A percentile compares a stretch with the other conserved stretches of the same genome.
phyloP scores from a whole-genome alignment of 2,797 vertebrate genomes.

The Eospalax fontanierii region DNA sequence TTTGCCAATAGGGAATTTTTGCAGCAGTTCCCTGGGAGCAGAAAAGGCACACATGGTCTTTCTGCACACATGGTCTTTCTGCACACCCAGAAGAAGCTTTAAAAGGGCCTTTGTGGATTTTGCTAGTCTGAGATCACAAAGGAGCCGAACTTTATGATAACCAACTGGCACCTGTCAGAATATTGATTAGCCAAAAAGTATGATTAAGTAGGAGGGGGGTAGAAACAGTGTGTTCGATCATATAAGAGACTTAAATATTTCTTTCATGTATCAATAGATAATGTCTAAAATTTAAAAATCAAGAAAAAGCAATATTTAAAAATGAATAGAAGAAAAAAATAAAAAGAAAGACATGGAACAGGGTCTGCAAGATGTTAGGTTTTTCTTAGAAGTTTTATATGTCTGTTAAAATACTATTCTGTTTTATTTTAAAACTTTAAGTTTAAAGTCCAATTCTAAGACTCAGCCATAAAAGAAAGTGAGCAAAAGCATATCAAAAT shows the following conservation, averaged over 20 bases:
- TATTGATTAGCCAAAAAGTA: slow-evolving; percentile 40
- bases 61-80: neutral
- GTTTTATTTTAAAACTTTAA: slow-evolving; percentile 58
- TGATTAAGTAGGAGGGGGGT: neutral
- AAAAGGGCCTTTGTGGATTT: neutral
- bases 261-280: neutral
- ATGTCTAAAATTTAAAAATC: slow-evolving; percentile 38
- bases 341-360: neutral
- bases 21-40: neutral
- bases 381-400: slow-evolving; percentile 19
- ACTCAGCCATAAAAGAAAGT: slow-evolving; percentile 23
- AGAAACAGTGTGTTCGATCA: neutral
- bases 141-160: neutral
- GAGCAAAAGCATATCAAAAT: slow-evolving; percentile 44
- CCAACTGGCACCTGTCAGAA: neutral
- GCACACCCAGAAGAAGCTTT: neutral
- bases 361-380: neutral
- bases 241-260: slow-evolving; percentile 36
- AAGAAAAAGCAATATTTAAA: slow-evolving; percentile 24
- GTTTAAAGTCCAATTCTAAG: slow-evolving; percentile 21
- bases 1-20: neutral
- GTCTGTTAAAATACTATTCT: slow-evolving; percentile 48
- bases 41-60: neutral
- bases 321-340: slow-evolving; percentile 29
- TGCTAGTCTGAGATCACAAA: neutral